Conservation (phyloP, 2,888 invertebrate genomes). For the Lacanobia wlatinum region DNA sequence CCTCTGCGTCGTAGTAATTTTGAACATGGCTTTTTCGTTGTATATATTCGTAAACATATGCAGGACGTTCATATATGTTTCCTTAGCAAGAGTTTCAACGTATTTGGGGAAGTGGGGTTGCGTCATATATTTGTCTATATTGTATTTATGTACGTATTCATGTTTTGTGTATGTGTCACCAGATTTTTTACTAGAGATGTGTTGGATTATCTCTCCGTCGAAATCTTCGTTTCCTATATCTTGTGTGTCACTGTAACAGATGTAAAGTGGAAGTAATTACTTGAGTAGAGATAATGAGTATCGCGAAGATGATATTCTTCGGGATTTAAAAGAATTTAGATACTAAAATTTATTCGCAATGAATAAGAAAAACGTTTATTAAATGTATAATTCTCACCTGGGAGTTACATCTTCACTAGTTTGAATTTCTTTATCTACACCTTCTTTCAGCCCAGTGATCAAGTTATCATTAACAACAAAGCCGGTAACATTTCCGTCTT, state of each 20-base stretch:
- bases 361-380: background rate
- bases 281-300: background rate
- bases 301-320: background rate
- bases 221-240: constrained; percentile 51
- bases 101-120: constrained; percentile 73
- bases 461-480: constrained; percentile 68
- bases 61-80: constrained; percentile 68
- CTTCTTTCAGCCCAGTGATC: constrained; percentile 55
- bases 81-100: constrained; percentile 70
- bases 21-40: constrained; percentile 74
- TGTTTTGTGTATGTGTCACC: constrained; percentile 62
- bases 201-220: constrained; percentile 38
- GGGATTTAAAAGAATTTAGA: background rate
- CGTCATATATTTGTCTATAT: constrained; percentile 73
- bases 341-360: background rate
- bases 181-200: constrained; percentile 31
- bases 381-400: constrained; percentile 42
- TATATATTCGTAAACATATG: constrained; percentile 73
- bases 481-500: constrained; percentile 73
- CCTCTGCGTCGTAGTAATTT: constrained; percentile 73
- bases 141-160: constrained; percentile 74
- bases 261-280: constrained; percentile 8
- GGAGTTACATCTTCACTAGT: constrained; percentile 58
- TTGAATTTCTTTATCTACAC: constrained; percentile 66
- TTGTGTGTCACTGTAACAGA: constrained; percentile 55